Percentiles rank a stretch among this genome's conserved stretches.
Evolutionary conservation across 2,888 invertebrate species (phyloP).

Genomic region (Rambutsinella grinnellia): DNA sequence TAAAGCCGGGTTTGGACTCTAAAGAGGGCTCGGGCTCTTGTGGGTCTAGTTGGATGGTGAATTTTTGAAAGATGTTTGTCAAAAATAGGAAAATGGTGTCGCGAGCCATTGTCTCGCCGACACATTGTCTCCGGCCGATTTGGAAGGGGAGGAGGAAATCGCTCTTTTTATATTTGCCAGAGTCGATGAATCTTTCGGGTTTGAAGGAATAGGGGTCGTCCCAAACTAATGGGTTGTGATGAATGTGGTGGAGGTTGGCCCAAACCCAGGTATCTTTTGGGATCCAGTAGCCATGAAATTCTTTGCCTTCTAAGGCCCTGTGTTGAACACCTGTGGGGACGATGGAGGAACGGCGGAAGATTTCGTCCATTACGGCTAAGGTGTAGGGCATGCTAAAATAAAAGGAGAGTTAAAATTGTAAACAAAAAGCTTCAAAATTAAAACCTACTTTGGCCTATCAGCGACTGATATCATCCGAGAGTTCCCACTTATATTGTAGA

Average conservation of each 20-base stretch:
- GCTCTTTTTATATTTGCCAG: too few species aligned
- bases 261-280: conserved; percentile 39
- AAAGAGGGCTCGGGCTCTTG: conserved; percentile 37
- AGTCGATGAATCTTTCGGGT: conserved; percentile 40
- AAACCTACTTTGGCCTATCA: conserved; percentile 25
- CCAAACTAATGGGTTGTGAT: conserved; percentile 12
- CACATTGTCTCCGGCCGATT: too few species aligned
- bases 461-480: conserved; percentile 2
- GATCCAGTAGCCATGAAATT: conserved; percentile 32
- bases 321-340: conserved; percentile 76
- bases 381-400: conserved; percentile 74
- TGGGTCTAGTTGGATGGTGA: conserved; percentile 47
- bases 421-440: conserved; percentile 26
- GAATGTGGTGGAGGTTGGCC: conserved; percentile 3
- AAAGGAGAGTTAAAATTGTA: background rate
- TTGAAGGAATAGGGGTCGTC: conserved; percentile 17
- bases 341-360: conserved; percentile 74
- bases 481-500: conserved; percentile 33
- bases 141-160: too few species aligned
- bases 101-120: conserved; percentile 57
- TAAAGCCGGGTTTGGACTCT: conserved; percentile 18
- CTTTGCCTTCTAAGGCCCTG: conserved; percentile 71
- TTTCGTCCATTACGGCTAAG: conserved; percentile 76
- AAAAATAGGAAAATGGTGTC: conserved; percentile 61
- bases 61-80: too few species aligned